phyloP scores from a whole-genome alignment of 2,113 vertebrate genomes.

The Arvicanthis niloticus region DNA sequence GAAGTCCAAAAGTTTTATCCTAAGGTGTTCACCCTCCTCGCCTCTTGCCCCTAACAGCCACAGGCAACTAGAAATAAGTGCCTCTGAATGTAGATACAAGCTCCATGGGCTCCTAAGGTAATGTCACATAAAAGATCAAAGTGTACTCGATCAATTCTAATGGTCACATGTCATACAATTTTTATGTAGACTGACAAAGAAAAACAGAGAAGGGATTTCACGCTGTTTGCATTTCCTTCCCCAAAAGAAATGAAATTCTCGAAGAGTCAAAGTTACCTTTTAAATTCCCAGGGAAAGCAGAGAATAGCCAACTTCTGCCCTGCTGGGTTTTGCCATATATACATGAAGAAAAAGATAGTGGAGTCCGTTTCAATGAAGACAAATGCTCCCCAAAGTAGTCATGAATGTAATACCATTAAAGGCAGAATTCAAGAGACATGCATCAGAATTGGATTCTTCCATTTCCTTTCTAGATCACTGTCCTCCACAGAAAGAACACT shows the following conservation, averaged over 20 bases:
- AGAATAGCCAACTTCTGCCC: not conserved
- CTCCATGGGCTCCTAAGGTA: conserved; percentile 65
- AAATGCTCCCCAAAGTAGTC: not conserved
- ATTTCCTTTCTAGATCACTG: not conserved
- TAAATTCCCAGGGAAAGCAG: not conserved
- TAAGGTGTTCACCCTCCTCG: not conserved
- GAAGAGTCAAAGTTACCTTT: not conserved
- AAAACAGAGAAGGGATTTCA: conserved; percentile 4
- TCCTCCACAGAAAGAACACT: not conserved
- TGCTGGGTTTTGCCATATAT: not conserved
- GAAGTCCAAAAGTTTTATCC: conserved; percentile 61
- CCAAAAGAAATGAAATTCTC: conserved; percentile 45
- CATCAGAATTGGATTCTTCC: not conserved
- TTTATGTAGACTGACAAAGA: conserved; percentile 65
- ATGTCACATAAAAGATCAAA: conserved; percentile 66
- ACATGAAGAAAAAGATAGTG: not conserved
- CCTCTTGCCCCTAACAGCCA: not conserved
- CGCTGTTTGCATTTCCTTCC: conserved; percentile 19
- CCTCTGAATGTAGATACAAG: conserved; percentile 65
- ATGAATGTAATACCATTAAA: not conserved
- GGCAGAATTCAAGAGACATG: not conserved
- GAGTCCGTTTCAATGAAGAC: not conserved
- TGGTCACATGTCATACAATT: conserved; percentile 15
- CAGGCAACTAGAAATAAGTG: conserved; percentile 49
- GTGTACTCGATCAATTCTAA: conserved; percentile 63